Conservation (phyloP, 2,888 invertebrate genomes). For the Conops quadrifasciatus region DNA sequence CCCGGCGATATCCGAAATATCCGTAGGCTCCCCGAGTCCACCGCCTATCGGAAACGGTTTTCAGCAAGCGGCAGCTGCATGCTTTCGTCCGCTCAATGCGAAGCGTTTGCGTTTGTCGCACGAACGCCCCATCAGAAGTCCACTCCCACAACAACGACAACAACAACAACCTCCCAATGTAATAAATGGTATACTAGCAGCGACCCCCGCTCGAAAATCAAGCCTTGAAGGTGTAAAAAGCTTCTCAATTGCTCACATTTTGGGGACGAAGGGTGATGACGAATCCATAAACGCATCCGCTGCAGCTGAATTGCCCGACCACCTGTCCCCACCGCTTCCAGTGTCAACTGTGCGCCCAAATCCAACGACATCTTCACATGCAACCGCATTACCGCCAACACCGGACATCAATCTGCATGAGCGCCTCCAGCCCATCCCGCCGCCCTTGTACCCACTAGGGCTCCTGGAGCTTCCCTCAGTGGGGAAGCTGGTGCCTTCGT, state of each 20-base stretch:
- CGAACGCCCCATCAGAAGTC: slow-evolving; percentile 11
- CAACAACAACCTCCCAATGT: background rate
- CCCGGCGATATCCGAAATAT: slow-evolving; percentile 64
- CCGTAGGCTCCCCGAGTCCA: slow-evolving; percentile 65
- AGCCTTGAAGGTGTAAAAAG: slow-evolving; percentile 81
- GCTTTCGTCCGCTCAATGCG: slow-evolving; percentile 73
- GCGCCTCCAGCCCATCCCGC: slow-evolving; percentile 9
- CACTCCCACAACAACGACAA: background rate
- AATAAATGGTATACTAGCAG: background rate
- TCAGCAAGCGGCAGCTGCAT: slow-evolving; percentile 54
- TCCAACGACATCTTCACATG: too few relatives aligned
- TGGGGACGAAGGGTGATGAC: slow-evolving; percentile 72
- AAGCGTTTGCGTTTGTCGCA: slow-evolving; percentile 52
- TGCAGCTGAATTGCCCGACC: background rate
- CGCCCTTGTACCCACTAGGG: slow-evolving; percentile 18
- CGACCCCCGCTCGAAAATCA: slow-evolving; percentile 45
- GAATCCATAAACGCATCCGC: background rate
- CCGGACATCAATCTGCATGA: slow-evolving; percentile 11
- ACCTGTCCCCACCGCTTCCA: slow-evolving; percentile 7
- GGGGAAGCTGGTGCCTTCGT: slow-evolving; percentile 77
- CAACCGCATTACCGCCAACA: slow-evolving; percentile 24
- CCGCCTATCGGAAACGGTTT: slow-evolving; percentile 65
- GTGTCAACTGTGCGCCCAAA: slow-evolving; percentile 26
- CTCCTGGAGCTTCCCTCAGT: slow-evolving; percentile 36
- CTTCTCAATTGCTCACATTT: slow-evolving; percentile 90